A percentile compares a stretch with the other conserved stretches of the same genome.
phyloP scores from a whole-genome alignment of 2,888 invertebrate genomes.

The Boloria euphrosyne region DNA sequence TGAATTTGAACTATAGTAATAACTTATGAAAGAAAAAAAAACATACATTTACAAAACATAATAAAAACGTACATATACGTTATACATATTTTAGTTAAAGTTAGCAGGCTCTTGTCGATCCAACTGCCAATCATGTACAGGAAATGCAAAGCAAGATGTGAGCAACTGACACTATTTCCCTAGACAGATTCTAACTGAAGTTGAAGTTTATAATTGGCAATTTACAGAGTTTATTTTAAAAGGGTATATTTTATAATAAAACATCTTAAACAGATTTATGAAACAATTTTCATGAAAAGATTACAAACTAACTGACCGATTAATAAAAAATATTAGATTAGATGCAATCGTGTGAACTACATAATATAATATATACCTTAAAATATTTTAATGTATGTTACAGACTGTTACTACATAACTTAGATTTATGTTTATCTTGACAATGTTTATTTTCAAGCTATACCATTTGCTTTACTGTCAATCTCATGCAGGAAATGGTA shows the following conservation, averaged over 20 bases:
- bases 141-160: slow-evolving; percentile 19
- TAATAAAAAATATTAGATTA: too few species aligned
- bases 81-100: not conserved
- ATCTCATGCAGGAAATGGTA: slow-evolving; percentile 58
- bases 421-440: not conserved
- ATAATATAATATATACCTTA: too few species aligned
- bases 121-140: slow-evolving; percentile 25
- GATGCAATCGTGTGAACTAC: too few species aligned
- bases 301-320: too few species aligned
- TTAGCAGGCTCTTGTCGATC: slow-evolving; percentile 14
- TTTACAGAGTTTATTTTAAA: not conserved
- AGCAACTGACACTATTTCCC: slow-evolving; percentile 11
- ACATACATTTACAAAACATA: not conserved
- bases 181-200: slow-evolving; percentile 1
- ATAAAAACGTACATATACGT: not conserved
- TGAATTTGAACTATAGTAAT: too few species aligned
- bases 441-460: slow-evolving; percentile 2
- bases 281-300: too few species aligned
- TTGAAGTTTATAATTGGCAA: slow-evolving; percentile 11
- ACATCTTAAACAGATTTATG: too few species aligned
- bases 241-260: too few species aligned
- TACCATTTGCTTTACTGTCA: slow-evolving; percentile 48
- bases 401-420: too few species aligned
- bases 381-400: too few species aligned
- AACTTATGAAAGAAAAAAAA: not conserved